Conservation (phyloP, 92 coral and sea anemone genomes). For the Epizoanthus stellaris region DNA sequence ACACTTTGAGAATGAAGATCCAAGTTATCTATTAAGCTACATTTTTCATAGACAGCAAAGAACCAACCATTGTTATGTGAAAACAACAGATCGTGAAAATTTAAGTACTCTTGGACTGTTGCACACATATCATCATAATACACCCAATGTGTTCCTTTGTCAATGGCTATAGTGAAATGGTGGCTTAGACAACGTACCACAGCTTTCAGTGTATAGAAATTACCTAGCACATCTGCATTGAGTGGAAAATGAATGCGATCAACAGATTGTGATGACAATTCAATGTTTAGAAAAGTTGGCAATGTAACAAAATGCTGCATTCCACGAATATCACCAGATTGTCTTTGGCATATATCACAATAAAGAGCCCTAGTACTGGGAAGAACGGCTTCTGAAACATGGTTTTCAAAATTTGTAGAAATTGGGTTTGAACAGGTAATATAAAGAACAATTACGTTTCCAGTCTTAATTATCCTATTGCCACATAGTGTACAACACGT, state of each 20-base stretch:
- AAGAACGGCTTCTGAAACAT: slow-evolving; percentile 58
- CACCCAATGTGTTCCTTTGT: slow-evolving; percentile 40
- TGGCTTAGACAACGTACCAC: slow-evolving; percentile 42
- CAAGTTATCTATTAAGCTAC: slow-evolving; percentile 18
- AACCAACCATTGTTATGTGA: slow-evolving; percentile 56
- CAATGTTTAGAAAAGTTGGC: slow-evolving; percentile 43
- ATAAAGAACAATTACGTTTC: slow-evolving; percentile 42
- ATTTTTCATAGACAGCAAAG: slow-evolving; percentile 60
- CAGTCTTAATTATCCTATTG: slow-evolving; percentile 36
- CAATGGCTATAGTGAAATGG: slow-evolving; percentile 51
- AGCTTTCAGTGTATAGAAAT: slow-evolving; percentile 51
- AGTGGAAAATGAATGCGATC: slow-evolving; percentile 32
- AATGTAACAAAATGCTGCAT: slow-evolving; percentile 54
- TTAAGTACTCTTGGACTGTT: slow-evolving; percentile 32
- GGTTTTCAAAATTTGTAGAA: slow-evolving; percentile 26
- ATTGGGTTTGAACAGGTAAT: slow-evolving; percentile 29
- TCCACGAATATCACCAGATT: slow-evolving; percentile 43
- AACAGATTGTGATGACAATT: slow-evolving; percentile 48
- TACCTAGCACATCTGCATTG: slow-evolving; percentile 39
- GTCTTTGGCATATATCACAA: slow-evolving; percentile 53
- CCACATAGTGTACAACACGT: slow-evolving; percentile 43
- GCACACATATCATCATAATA: slow-evolving; percentile 53
- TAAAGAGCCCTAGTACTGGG: slow-evolving; percentile 47
- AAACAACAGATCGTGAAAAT: slow-evolving; percentile 39
- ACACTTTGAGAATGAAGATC: slow-evolving; percentile 16